These are phyloP conservation scores for Agrochola litura DNA, from an alignment of 2,888 invertebrate species.

Conservation along the genomic window DNA sequence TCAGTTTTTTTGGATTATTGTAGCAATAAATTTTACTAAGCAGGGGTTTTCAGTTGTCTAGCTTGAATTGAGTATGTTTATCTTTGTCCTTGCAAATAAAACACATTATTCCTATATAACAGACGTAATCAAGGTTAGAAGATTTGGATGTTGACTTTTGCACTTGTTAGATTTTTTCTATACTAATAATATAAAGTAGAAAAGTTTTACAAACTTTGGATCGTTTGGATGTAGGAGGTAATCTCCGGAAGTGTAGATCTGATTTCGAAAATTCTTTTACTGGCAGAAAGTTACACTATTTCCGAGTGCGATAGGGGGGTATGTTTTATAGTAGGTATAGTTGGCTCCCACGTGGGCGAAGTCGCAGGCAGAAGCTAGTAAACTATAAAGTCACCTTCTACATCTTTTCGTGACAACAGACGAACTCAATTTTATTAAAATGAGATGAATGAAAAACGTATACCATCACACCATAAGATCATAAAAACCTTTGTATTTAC, in stretches of 20 bases:
- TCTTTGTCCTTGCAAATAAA: not conserved
- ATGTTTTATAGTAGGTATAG: no score
- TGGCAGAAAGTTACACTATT: no score
- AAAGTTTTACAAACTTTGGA: no score
- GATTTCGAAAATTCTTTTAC: no score
- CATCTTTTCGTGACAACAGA: not conserved
- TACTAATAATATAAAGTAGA: no score
- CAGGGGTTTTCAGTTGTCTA: not conserved
- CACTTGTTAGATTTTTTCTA: no score
- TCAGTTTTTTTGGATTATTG: conserved; percentile 29
- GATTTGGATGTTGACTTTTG: not conserved
- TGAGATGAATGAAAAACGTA: conserved; percentile 3
- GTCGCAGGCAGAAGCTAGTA: not conserved
- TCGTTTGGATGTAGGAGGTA: no score
- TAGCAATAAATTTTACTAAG: conserved; percentile 42
- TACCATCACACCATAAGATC: conserved; percentile 17
- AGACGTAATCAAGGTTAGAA: not conserved
- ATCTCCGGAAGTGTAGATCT: no score
- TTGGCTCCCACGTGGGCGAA: no score
- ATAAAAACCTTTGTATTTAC: conserved; percentile 38
- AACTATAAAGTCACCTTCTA: not conserved
- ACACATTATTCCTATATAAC: no score
- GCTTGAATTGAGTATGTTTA: not conserved
- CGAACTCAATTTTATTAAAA: not conserved
- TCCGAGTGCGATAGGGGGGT: no score